A percentile compares a stretch with the other conserved stretches of the same genome.
phyloP scores from a whole-genome alignment of 2,888 invertebrate species.

The Sinotaia quadrata region DNA sequence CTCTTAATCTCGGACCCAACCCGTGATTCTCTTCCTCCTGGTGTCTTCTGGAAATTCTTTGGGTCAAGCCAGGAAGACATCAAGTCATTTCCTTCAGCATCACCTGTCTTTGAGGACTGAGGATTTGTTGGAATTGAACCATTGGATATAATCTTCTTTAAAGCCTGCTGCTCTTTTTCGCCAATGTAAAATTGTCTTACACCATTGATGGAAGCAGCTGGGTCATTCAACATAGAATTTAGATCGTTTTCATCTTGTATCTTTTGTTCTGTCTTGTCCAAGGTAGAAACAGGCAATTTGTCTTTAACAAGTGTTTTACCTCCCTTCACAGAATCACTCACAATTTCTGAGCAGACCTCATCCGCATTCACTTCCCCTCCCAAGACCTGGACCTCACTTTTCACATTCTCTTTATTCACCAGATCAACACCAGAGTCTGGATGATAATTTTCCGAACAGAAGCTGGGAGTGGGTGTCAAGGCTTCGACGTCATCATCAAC shows the following conservation, averaged over 20 bases:
- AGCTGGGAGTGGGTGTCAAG: slow-evolving; percentile 18
- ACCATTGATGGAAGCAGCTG: slow-evolving; percentile 13
- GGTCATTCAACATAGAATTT: background rate
- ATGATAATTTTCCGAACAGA: slow-evolving; percentile 9
- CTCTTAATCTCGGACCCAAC: too few species aligned
- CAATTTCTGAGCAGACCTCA: background rate
- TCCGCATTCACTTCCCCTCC: background rate
- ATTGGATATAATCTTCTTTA: slow-evolving; percentile 5
- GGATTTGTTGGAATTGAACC: slow-evolving; percentile 2
- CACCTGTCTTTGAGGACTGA: too few species aligned
- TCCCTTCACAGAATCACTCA: background rate
- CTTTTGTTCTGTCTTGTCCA: background rate
- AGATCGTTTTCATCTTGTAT: background rate
- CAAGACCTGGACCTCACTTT: background rate
- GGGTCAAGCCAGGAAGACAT: background rate
- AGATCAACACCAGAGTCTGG: background rate
- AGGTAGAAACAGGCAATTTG: background rate
- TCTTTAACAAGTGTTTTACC: background rate
- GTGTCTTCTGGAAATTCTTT: background rate
- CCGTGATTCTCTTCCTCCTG: background rate
- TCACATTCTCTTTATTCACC: background rate
- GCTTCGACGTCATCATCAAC: slow-evolving; percentile 10
- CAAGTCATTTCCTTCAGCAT: background rate
- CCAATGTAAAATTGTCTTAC: slow-evolving; percentile 19
- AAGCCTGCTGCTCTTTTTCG: background rate